phyloP scores from a whole-genome alignment of 2,888 invertebrate species.

The Peribatodes rhomboidaria region DNA sequence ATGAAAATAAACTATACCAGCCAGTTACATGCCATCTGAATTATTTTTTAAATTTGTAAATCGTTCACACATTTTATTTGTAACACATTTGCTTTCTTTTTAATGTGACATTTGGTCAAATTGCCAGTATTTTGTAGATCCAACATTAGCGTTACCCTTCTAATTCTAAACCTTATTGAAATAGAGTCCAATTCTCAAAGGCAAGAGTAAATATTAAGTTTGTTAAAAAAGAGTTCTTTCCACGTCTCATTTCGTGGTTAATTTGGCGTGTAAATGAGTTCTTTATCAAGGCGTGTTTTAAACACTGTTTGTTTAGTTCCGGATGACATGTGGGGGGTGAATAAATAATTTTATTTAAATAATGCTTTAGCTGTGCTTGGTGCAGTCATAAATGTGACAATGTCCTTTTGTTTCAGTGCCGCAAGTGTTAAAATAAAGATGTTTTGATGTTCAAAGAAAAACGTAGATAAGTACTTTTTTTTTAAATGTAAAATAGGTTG shows the following conservation, averaged over 20 bases:
- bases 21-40: too few species aligned
- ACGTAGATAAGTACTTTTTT: too few species aligned
- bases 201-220: constrained; percentile 45
- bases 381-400: too few species aligned
- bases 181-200: constrained; percentile 41
- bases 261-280: constrained; percentile 84
- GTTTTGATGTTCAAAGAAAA: too few species aligned
- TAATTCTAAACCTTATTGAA: neutral
- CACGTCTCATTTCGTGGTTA: constrained; percentile 80
- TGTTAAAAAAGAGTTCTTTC: constrained; percentile 65
- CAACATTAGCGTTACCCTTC: constrained; percentile 30
- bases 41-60: too few species aligned
- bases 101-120: constrained; percentile 83
- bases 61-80: too few species aligned
- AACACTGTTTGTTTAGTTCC: constrained; percentile 72
- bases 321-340: constrained; percentile 69
- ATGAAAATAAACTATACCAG: too few species aligned
- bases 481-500: too few species aligned
- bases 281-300: constrained; percentile 77
- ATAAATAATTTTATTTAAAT: constrained; percentile 68
- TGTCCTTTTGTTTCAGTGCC: too few species aligned
- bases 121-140: constrained; percentile 69
- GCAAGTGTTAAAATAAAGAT: too few species aligned
- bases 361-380: constrained; percentile 30
- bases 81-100: constrained; percentile 65